These are phyloP conservation scores for Lasioglossum calceatum DNA, from an alignment of 2,888 invertebrate genomes.

Conservation along the genomic window DNA sequence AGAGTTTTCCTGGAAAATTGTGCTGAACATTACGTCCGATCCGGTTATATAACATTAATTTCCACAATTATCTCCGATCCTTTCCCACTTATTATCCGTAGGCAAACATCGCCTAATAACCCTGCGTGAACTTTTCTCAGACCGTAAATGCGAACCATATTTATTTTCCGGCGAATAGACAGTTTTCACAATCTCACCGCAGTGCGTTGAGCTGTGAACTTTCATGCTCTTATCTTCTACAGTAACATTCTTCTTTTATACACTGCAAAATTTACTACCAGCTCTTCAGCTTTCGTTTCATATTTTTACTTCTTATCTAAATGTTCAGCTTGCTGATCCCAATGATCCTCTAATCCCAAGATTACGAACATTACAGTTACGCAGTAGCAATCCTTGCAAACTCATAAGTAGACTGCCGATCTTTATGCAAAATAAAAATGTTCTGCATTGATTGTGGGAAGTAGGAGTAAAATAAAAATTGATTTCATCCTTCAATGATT, in stretches of 20 bases:
- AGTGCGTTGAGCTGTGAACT: not conserved
- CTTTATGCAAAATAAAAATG: too few species aligned
- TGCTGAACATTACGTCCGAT: not conserved
- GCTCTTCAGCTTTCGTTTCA: not conserved
- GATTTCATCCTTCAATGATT: too few species aligned
- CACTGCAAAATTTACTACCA: not conserved
- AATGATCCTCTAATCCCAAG: not conserved
- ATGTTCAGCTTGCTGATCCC: not conserved
- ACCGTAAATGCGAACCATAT: not conserved
- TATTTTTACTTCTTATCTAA: not conserved
- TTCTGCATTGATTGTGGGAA: too few species aligned
- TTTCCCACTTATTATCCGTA: conserved; percentile 17
- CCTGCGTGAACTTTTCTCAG: conserved; percentile 5
- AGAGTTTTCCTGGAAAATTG: not conserved
- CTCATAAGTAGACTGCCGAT: too few species aligned
- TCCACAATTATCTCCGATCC: conserved; percentile 3
- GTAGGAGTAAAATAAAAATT: too few species aligned
- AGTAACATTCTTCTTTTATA: not conserved
- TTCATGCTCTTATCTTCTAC: not conserved
- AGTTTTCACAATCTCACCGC: not conserved
- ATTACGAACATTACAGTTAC: not conserved
- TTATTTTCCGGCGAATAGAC: not conserved
- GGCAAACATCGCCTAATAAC: not conserved
- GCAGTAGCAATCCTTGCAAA: too few species aligned
- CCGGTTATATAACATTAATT: conserved; percentile 3